Base-by-base conservation (phyloP, 2,888 invertebrate species). In the Teinopalpus imperialis region DNA sequence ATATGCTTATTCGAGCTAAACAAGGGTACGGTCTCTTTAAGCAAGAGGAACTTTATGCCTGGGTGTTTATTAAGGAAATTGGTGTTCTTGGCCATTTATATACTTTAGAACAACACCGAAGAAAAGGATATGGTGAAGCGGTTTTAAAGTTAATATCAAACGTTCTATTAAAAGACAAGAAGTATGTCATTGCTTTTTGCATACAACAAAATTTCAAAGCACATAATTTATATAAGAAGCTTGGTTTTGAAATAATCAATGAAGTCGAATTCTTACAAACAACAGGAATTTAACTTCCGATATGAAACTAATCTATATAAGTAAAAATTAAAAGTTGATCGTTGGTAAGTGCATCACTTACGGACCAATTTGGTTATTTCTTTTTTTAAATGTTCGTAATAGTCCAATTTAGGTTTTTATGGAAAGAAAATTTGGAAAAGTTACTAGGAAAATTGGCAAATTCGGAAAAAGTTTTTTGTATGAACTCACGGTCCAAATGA, bases 1-100 rank as follows among this genome's bases (percentile, higher is more conserved):
- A 52, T n/a, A 13, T 54, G 1, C 29, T 64, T 1, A 52, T 56
- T 3, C 42, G 49, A 34, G 46, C 54, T 2, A 49, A 59, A n/a
- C 21, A 47, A 8, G 61, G 60, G 3, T 63, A 53, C 30, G 63
- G 63, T 1, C 32, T 64, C 6, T 66, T 54, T 39, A 51, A 54
- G 12, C 32, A 54, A 5, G 9, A 49, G 3, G 41, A 59, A 16
- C 40, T 62, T 3, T 34, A 57, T 3, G 50, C 60, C 3, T 66
- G 62, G 61, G 54, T 58, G 3, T 57, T 61, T 8, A 31, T 59
- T 4, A 61, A 57, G 8, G 63, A 64, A 57, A 52, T 51, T 18
- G 63, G 63, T 2, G 44, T 53, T 10, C 41, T 66, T 0, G 45
- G 54, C 4, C 60, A 64, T 29, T 23, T 64, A 7, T 64, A 39